Conservation (phyloP, 1,140 invertebrate genomes). For the Drosophila chauvacae region DNA sequence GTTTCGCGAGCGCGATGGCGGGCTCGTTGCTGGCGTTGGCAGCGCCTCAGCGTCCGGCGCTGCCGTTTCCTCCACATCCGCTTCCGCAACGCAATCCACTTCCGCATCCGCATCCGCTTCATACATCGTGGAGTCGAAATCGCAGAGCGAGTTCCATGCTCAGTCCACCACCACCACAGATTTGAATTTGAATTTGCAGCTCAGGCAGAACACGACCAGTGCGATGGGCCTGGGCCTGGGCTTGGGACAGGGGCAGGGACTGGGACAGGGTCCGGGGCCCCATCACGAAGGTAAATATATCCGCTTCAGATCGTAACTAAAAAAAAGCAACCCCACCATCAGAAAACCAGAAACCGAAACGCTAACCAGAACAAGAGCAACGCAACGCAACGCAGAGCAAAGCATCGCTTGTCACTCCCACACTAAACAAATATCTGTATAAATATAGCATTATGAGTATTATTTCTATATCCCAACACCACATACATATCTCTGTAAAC, state of each 20-base stretch:
- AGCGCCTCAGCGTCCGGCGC: constrained; percentile 53
- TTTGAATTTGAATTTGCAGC: constrained; percentile 83
- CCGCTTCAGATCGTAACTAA: constrained; percentile 13
- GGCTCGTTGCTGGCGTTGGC: constrained; percentile 61
- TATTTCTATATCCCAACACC: neutral
- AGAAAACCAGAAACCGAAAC: constrained; percentile 12
- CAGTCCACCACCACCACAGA: constrained; percentile 78
- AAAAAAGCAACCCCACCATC: neutral
- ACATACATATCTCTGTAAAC: neutral
- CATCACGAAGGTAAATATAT: constrained; percentile 74
- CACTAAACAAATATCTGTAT: no score
- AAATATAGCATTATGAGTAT: neutral
- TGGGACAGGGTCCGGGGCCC: constrained; percentile 37
- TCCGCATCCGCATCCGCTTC: constrained; percentile 25
- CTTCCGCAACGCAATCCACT: constrained; percentile 23
- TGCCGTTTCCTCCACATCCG: constrained; percentile 23
- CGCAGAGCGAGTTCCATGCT: constrained; percentile 66
- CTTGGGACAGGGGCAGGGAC: constrained; percentile 21
- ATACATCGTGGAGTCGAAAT: constrained; percentile 52
- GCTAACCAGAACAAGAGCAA: constrained; percentile 25
- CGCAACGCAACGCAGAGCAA: constrained; percentile 39
- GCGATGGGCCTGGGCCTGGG: constrained; percentile 21
- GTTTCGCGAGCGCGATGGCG: constrained; percentile 22
- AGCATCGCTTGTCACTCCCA: constrained; percentile 41
- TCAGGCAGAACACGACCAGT: constrained; percentile 69